Evolutionary conservation across 2,888 invertebrate species (phyloP), one percentile per base, ranked within the genome.

Genomic region (Coecobrya sp.): DNA sequence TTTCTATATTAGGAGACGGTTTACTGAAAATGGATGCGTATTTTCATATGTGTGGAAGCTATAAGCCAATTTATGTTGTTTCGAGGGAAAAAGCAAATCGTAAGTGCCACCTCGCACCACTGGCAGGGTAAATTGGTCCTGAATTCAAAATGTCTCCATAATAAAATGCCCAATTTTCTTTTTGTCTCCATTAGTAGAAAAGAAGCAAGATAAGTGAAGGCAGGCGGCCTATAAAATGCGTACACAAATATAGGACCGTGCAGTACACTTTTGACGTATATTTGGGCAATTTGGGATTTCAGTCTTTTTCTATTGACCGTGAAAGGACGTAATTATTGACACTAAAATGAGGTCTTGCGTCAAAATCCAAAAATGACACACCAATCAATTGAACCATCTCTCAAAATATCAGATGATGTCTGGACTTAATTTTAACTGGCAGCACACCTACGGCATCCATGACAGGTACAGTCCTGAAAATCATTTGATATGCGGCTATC

Each of bases 51-150:
- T 16, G n/a, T 30, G 25, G 30, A 30, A 11, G 25, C 5, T 62
- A 19, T n/a, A 76, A 88, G 87, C 55, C 89, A 82, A 89, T 89
- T 89, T 89, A 89, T 89, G 11, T 89, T 81, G 30, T 52, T 70
- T 27, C 42, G 62, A 49, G 68, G 36, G 25, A 62, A 68, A 89
- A 42, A 30, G 81, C 7, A 49, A 42, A 81, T 49, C 59, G 42
- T 42, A 42, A n/a, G 4, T 11, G 13, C 16, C 5, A 27, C 68
- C 68, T 30, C 68, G 30, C 13, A 62, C 87, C 49, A 27, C 45
- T 73, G 68, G 68, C 79, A 19, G 68, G 27, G 81, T 52, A 89
- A 89, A 89, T 89, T 89, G 89, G 82, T 13, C 7, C 30, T 89
- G 81, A 89, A 82, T 68, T 81, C 81, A 36, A 86, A 79, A 89